These are phyloP conservation scores for Zoanthus solanderi DNA, from an alignment of 92 coral and sea anemone genomes.

Conservation along the genomic window DNA sequence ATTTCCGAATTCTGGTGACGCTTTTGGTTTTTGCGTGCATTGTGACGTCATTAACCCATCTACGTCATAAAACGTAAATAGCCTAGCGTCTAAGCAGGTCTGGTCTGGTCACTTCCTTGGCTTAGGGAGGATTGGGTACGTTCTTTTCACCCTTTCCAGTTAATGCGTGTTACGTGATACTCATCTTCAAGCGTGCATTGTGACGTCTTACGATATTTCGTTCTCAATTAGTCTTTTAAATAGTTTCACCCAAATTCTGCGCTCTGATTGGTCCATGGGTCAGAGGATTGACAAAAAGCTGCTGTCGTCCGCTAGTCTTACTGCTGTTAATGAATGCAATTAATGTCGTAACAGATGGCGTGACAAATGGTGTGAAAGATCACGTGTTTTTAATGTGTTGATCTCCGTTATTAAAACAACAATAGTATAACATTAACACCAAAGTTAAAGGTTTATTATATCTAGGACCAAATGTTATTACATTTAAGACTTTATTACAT, in stretches of 20 bases:
- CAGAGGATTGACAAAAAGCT: not conserved
- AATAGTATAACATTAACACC: not conserved
- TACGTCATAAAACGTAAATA: not conserved
- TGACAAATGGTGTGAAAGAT: not conserved
- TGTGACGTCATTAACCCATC: not conserved
- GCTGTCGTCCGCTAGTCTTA: not conserved
- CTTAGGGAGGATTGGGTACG: too few species aligned
- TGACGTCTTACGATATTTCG: not conserved
- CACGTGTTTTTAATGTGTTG: not conserved
- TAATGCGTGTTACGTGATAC: not conserved
- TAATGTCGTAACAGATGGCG: not conserved
- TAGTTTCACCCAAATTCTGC: not conserved
- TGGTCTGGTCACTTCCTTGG: not conserved
- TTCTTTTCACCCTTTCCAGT: not conserved
- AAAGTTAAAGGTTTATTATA: too few species aligned
- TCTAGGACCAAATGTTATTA: too few species aligned
- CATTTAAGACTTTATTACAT: too few species aligned
- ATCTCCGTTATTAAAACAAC: not conserved
- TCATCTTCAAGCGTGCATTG: not conserved
- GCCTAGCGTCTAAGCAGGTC: not conserved
- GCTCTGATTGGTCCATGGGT: not conserved
- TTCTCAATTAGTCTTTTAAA: not conserved
- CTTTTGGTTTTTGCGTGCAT: not conserved
- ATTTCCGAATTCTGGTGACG: not conserved
- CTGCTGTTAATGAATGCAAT: not conserved